Evolutionary conservation across 2,113 vertebrate genomes (phyloP).

Genomic region (Aptenodytes patagonicus): DNA sequence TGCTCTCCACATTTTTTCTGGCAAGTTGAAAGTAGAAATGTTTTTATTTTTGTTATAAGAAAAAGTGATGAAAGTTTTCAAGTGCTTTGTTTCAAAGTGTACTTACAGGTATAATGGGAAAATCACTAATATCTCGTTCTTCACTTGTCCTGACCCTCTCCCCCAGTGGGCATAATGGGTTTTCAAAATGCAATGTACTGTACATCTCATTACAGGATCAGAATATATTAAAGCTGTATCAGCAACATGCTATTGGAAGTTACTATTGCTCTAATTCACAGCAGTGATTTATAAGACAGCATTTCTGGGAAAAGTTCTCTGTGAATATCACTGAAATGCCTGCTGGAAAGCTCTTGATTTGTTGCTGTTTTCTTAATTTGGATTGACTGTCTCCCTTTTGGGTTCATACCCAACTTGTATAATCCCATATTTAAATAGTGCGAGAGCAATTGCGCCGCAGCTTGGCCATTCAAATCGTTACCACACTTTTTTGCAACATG

Average conservation of each 20-base stretch:
- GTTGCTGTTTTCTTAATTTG: neutral
- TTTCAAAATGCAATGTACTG: neutral
- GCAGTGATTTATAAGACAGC: neutral
- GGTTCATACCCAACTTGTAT: neutral
- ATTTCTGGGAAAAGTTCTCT: constrained; percentile 22
- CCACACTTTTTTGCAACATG: neutral
- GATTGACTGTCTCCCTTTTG: neutral
- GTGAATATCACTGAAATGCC: neutral
- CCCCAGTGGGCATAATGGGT: neutral
- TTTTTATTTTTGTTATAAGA: neutral
- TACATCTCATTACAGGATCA: constrained; percentile 1
- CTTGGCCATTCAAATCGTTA: neutral
- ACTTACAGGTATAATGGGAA: neutral
- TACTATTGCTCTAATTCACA: neutral
- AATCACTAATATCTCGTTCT: neutral
- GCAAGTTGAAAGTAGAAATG: neutral
- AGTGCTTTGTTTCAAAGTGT: neutral
- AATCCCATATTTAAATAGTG: neutral
- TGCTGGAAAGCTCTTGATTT: neutral
- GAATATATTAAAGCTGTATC: neutral
- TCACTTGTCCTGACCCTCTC: neutral
- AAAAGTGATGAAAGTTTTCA: neutral
- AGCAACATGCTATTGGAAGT: neutral
- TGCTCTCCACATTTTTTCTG: neutral
- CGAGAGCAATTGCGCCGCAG: neutral